These are phyloP conservation scores for Heterotilapia buettikoferi DNA, from an alignment of 2,113 vertebrate species.

Conservation along the genomic window DNA sequence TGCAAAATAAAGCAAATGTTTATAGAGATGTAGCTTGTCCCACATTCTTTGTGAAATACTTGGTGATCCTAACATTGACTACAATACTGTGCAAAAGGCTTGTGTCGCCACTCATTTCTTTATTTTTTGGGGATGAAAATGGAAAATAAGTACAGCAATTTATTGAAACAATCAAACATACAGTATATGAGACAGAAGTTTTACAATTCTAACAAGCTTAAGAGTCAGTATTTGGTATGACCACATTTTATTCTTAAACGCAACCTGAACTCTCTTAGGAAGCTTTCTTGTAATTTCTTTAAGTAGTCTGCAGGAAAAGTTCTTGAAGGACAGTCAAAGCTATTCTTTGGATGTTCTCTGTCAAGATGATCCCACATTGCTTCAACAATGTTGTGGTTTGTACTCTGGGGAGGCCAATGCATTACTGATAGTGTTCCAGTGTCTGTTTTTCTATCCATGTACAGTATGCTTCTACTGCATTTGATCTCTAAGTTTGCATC, in stretches of 20 bases:
- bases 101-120: not conserved
- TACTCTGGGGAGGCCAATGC: not conserved
- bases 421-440: not conserved
- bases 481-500: not conserved
- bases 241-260: not conserved
- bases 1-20: not conserved
- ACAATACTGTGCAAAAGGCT: not conserved
- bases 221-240: not conserved
- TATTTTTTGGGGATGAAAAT: not conserved
- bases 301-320: not conserved
- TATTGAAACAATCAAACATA: not conserved
- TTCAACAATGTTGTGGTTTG: not conserved
- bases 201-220: not conserved
- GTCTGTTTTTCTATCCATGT: not conserved
- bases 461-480: not conserved
- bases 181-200: not conserved
- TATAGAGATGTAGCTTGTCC: not conserved
- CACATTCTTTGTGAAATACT: not conserved
- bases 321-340: not conserved
- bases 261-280: not conserved
- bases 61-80: not conserved
- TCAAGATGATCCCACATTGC: not conserved
- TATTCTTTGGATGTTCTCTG: not conserved
- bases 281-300: not conserved
- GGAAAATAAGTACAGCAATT: not conserved